These are phyloP conservation scores for Metalampra italica DNA, from an alignment of 2,888 invertebrate species.

Conservation along the genomic window DNA sequence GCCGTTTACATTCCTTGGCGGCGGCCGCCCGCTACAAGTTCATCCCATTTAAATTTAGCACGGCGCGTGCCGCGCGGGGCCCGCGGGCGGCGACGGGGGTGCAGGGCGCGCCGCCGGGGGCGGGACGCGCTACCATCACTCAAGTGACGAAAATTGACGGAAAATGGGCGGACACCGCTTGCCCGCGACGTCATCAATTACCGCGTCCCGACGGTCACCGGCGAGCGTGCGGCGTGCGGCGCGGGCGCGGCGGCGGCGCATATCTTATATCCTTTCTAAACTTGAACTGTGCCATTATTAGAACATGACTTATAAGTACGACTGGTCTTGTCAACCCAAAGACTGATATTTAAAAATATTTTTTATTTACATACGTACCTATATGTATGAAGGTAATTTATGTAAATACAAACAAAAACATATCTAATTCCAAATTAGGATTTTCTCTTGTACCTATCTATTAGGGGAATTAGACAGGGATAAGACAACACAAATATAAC, in stretches of 20 bases:
- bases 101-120: conserved; percentile 41
- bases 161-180: conserved; percentile 77
- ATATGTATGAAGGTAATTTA: too few species aligned
- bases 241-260: conserved; percentile 53
- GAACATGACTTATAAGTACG: conserved; percentile 35
- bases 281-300: conserved; percentile 41
- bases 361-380: too few species aligned
- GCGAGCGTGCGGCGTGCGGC: conserved; percentile 41
- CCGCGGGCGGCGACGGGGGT: conserved; percentile 25
- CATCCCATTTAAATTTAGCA: conserved; percentile 77
- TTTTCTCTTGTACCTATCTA: too few species aligned
- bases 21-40: conserved; percentile 73
- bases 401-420: too few species aligned
- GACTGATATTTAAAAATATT: too few species aligned
- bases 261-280: conserved; percentile 60
- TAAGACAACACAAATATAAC: too few species aligned
- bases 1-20: conserved; percentile 63
- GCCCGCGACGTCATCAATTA: conserved; percentile 78
- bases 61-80: conserved; percentile 69
- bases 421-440: too few species aligned
- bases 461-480: too few species aligned
- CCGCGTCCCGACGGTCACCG: conserved; percentile 72
- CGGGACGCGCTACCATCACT: conserved; percentile 74
- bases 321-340: conserved; percentile 18
- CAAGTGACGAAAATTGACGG: conserved; percentile 79